Evolutionary conservation across 2,888 invertebrate species (phyloP), one percentile per base, ranked within the genome.

Genomic region (Coenonympha glycerion): DNA sequence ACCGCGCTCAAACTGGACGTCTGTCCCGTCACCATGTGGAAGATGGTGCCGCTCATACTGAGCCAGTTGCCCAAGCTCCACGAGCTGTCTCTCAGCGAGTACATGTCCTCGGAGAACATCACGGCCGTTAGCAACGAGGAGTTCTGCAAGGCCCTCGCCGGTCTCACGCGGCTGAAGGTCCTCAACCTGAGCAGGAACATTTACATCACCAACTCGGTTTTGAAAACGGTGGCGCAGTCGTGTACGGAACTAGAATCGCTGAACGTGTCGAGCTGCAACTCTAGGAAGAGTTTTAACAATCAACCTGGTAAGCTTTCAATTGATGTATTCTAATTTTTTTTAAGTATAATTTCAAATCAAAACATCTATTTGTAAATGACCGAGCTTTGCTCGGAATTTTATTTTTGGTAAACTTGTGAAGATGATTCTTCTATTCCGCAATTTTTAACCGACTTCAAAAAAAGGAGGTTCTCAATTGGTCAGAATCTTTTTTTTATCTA

Each of bases 191-290:
- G 76, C 58, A 70, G 73, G 45, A 89, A 89, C 53, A 65, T 74
- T 3, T 74, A 78, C 47, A 83, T 91, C 15, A 86, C 80, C 0
- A 88, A 91, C 61, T 69, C 77, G 1, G 84, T 90, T 16, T 50
- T 91, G 52, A 79, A 82, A 58, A 77, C 73, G 39, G 64, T 92
- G 4, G 83, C 87, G 0, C 76, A 78, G 53, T 69, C 76, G 11
- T 90, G 90, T 57, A 62, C 68, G 4, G 76, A 86, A 34, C 58
- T 90, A 28, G 71, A 76, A 56, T 68, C 71, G 0, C 64, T 90
- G 39, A 85, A 89, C 65, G 61, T 90, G 18, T 82, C 84, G 19
- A 76, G 86, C 48, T 87, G 86, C 53, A 82, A 82, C 50, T 67
- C 78, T 0, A 71, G 67, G 30, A 78, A 66, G 41, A 56, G 44